Conservation (phyloP, 2,797 vertebrate genomes). For the Anniella stebbinsi region DNA sequence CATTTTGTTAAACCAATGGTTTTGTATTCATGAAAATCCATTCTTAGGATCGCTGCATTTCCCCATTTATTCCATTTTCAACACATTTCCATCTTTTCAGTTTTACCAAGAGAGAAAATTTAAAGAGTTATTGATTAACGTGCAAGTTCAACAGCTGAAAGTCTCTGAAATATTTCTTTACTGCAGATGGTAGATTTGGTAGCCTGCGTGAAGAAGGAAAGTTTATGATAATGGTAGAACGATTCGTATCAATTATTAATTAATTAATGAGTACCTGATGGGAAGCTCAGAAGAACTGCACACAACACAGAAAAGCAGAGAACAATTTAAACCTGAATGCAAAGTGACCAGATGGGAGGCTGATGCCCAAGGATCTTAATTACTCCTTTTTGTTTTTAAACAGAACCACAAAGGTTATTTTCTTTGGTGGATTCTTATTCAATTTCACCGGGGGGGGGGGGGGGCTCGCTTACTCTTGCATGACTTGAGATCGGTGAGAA, state of each 20-base stretch:
- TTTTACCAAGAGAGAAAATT: background rate
- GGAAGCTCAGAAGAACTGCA: background rate
- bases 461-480: background rate
- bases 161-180: constrained; percentile 22
- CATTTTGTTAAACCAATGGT: background rate
- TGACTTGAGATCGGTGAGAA: background rate
- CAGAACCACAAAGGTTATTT: background rate
- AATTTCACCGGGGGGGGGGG: background rate
- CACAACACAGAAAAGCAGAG: background rate
- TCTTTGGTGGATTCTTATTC: constrained; percentile 3
- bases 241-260: constrained; percentile 20
- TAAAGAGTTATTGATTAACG: constrained; percentile 29
- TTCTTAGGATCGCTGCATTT: background rate
- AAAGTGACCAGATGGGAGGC: background rate
- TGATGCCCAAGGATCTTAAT: background rate
- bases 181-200: constrained; percentile 26
- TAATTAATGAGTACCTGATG: constrained; percentile 21
- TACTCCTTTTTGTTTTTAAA: constrained; percentile 25
- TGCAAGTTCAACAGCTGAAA: background rate
- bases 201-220: background rate
- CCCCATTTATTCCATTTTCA: background rate
- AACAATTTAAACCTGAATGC: background rate
- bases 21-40: background rate
- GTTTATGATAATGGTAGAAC: constrained; percentile 32
- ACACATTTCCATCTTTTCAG: constrained; percentile 6